Percentiles rank a stretch among this genome's conserved stretches.
Conservation (phyloP, 2,113 vertebrate species). For the Corythoichthys haematopterus region DNA sequence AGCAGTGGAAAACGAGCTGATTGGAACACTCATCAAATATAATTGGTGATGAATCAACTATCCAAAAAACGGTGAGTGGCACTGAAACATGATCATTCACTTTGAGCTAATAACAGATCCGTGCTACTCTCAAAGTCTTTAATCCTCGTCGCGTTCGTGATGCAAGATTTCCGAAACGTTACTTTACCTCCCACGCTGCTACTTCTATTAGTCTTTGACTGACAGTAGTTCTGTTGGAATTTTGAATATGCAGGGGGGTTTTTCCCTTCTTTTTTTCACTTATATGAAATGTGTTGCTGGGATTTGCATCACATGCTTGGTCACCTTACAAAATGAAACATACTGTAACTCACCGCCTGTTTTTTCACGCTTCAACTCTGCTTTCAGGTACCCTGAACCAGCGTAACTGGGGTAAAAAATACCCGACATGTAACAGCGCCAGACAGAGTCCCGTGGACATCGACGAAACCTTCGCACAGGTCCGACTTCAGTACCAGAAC, state of each 20-base stretch:
- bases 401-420: constrained; percentile 87
- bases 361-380: not conserved
- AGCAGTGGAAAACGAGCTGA: too few relatives aligned
- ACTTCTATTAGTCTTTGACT: not conserved
- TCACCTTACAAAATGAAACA: not conserved
- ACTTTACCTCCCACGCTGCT: not conserved
- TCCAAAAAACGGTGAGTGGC: too few relatives aligned
- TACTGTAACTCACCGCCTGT: not conserved
- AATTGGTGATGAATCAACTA: too few relatives aligned
- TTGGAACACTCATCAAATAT: too few relatives aligned
- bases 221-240: not conserved
- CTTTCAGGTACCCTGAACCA: constrained; percentile 83
- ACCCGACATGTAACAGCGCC: constrained; percentile 83
- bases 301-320: not conserved
- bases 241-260: not conserved
- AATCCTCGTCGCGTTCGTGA: not conserved
- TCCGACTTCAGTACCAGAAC: constrained; percentile 86
- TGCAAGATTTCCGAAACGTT: not conserved
- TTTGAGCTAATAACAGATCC: too few relatives aligned
- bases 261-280: not conserved
- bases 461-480: constrained; percentile 88
- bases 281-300: not conserved
- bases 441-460: constrained; percentile 94
- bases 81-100: too few relatives aligned
- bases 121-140: not conserved